Evolutionary conservation across 2,797 vertebrate genomes (phyloP), one percentile per base, ranked within the genome.

Genomic region (Danio choprae): DNA sequence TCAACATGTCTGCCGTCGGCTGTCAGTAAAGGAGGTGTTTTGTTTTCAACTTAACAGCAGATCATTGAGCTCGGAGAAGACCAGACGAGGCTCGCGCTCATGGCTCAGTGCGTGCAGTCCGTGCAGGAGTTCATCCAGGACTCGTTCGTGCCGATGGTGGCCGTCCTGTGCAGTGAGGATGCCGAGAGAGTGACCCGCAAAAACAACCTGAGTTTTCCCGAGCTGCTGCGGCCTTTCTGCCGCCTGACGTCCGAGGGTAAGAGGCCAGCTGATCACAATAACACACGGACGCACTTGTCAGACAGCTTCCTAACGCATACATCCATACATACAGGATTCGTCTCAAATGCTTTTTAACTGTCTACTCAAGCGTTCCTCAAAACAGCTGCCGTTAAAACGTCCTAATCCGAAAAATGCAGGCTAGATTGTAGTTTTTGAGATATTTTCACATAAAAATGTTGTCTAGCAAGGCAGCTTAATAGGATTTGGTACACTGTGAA

Each of bases 41-140:
- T 76, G 77, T 88, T 80, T 84, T 78, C 43, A 88, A 86, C 79
- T 79, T 87, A 86, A 71, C 84, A 85, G 83, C 84, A 67, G 74
- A 70, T 53, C 15, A 56, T 29, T 29, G 70, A 72, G 65, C 56
- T 59, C 53, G 79, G 69, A 56, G 68, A 83, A 67, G 44, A 59
- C 15, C 6, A 76, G 63, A 41, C 59, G 50, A 75, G 68, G 58
- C 7, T 55, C 43, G 71, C 59, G 18, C 79, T 84, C 82, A 99
- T 99, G 98, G 97, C 98, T 83, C 96, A 97, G 88, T 97, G 97
- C 79, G 94, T 96, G 44, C 96, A 98, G 88, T 96, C 96, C 12
- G 97, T 98, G 85, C 96, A 97, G 85, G 97, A 99, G 95, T 97
- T 99, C 81, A 94, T 98, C 84, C 97, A 98, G 92, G 97, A 98